Conservation (phyloP, 2,113 vertebrate genomes). For the Oncorhynchus masou region DNA sequence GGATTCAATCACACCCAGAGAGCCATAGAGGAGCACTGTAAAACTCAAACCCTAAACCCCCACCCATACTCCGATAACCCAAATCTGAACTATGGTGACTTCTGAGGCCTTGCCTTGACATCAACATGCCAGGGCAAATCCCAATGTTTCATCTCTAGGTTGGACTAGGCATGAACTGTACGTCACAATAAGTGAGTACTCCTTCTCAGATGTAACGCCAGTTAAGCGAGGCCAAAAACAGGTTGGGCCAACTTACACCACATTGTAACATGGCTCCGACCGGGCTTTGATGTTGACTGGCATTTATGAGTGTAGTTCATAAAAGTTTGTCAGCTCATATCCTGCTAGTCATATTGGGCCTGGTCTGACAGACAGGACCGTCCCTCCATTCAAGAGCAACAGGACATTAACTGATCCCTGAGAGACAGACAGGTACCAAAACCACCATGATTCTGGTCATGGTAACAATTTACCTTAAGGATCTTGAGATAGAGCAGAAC, state of each 20-base stretch:
- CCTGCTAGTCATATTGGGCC: conserved; percentile 27
- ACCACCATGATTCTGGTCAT: not conserved
- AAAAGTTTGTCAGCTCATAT: conserved; percentile 49
- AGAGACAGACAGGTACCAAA: not conserved
- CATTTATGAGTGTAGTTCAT: conserved; percentile 56
- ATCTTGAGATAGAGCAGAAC: not conserved
- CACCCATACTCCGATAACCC: not conserved
- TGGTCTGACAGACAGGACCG: conserved; percentile 34
- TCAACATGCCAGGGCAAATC: not conserved
- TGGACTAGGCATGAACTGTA: not conserved
- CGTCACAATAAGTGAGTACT: not conserved
- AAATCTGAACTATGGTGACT: not conserved
- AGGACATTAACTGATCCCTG: conserved; percentile 4
- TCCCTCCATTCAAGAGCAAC: conserved; percentile 17
- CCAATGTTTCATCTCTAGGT: not conserved
- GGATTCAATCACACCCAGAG: conserved; percentile 42
- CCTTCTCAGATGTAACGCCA: not conserved
- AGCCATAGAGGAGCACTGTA: conserved; percentile 23
- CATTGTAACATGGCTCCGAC: not conserved
- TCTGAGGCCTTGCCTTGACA: not conserved
- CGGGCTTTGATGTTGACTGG: conserved; percentile 48
- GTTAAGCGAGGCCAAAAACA: not conserved
- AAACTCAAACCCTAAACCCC: not conserved
- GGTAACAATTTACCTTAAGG: conserved; percentile 8
- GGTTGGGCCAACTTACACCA: not conserved